phyloP scores from a whole-genome alignment of 1,140 invertebrate genomes.

The Theocolax elegans region DNA sequence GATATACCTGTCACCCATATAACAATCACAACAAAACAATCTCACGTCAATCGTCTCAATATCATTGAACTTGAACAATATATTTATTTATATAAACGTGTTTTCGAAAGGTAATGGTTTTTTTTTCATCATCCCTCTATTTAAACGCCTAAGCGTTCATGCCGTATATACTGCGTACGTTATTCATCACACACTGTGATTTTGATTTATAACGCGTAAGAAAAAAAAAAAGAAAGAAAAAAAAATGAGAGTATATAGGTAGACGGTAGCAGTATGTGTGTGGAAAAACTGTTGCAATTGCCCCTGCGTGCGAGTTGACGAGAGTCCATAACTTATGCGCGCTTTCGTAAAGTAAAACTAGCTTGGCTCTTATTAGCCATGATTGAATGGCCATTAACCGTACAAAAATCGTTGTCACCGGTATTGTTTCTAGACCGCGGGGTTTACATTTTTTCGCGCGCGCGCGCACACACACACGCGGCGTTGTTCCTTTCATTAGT shows the following conservation, averaged over 20 bases:
- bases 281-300: slow-evolving; percentile 39
- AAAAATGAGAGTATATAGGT: too few relatives aligned
- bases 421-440: neutral
- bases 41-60: too few relatives aligned
- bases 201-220: slow-evolving; percentile 25
- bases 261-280: too few relatives aligned
- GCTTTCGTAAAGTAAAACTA: slow-evolving; percentile 19
- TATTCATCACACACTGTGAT: slow-evolving; percentile 12
- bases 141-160: neutral
- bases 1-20: too few relatives aligned
- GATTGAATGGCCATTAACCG: slow-evolving; percentile 30
- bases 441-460: neutral
- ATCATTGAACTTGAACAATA: slow-evolving; percentile 23
- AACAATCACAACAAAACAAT: too few relatives aligned
- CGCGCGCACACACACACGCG: neutral
- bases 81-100: too few relatives aligned
- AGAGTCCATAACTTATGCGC: slow-evolving; percentile 34
- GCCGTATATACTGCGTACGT: neutral
- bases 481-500: slow-evolving; percentile 13
- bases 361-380: slow-evolving; percentile 28
- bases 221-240: neutral
- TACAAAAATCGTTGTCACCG: neutral
- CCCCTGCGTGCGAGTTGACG: neutral
- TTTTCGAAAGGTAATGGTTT: too few relatives aligned
- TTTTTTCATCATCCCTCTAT: slow-evolving; percentile 14